Base-by-base conservation (phyloP, 2,888 invertebrate species). In the Sinhomidia bicolor region DNA sequence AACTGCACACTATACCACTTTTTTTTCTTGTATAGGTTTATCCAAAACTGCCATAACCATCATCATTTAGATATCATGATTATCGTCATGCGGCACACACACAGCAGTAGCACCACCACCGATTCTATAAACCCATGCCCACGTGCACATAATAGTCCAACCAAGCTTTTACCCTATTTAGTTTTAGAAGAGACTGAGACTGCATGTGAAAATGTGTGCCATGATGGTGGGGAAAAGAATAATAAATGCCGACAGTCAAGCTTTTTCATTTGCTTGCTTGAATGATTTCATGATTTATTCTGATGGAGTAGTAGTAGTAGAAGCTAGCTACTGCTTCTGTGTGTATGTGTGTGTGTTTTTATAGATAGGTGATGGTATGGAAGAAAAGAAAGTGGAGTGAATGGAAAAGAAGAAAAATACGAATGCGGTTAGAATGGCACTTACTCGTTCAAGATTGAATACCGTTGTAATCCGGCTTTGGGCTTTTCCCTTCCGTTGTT, bases 281-380 rank as follows among this genome's bases (percentile, higher is more conserved):
- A 87, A 74, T 74, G 82, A 87, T 87, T 87, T 74, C 82, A 82
- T 74, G 82, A 82, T 82, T 81, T 87, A 87, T 82, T 82, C 85
- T 85, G 79, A 85, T 78, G 84, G 47, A 85, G 76, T 76, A 26
- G 44, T 2, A 26, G 6, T 65, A n/a, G 26, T 32, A n/a, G n/a
- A n/a, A n/a, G 14, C 10, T 17, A 10, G 41, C 44, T 54, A 0
- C 54, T 51, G 29, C 32, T 14, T n/a, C 17, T n/a, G n/a, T 7
- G 44, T 5, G n/a, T 6, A 14, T 74, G 17, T 17, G 17, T 44
- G 20, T 17, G 14, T n/a, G 26, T 12, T 12, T 51, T 47, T 12
- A 20, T 26, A 54, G 54, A 4, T 29, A 20, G 1, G 32, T 41
- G 9, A 76, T 5, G 14, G 44, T 17, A 14, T n/a, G n/a, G n/a